Percentiles rank a stretch among this genome's conserved stretches.
Conservation (phyloP, 2,888 invertebrate species). For the Stegana nigrithorax region DNA sequence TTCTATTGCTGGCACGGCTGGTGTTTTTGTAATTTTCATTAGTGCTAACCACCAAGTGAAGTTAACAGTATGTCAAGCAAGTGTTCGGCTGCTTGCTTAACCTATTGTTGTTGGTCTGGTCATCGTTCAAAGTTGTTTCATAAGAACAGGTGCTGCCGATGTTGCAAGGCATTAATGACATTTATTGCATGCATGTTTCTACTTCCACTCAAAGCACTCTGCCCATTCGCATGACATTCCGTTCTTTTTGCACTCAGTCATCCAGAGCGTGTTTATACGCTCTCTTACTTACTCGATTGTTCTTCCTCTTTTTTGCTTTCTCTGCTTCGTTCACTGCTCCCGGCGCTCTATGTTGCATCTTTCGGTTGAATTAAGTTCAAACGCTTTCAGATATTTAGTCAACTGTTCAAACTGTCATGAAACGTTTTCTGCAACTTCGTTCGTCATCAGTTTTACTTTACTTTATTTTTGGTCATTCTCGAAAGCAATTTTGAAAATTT, state of each 20-base stretch:
- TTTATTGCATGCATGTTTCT: not conserved
- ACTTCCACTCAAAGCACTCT: not conserved
- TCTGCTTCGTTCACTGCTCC: not conserved
- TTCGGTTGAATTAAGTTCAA: not conserved
- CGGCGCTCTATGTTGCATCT: not conserved
- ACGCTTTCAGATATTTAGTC: constrained; percentile 39
- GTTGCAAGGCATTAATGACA: not conserved
- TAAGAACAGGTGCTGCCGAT: too few species aligned
- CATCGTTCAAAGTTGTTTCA: not conserved
- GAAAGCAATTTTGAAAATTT: not conserved
- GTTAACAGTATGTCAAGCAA: constrained; percentile 46
- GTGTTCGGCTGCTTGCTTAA: constrained; percentile 32
- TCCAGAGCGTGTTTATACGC: too few species aligned
- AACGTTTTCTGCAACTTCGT: not conserved
- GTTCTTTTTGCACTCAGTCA: too few species aligned
- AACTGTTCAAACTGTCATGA: constrained; percentile 38
- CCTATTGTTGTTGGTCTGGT: not conserved
- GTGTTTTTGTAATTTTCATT: constrained; percentile 36
- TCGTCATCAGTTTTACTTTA: too few species aligned
- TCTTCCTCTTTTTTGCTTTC: not conserved
- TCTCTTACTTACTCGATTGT: too few species aligned
- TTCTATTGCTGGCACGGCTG: not conserved
- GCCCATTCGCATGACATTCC: not conserved
- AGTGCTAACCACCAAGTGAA: constrained; percentile 27
- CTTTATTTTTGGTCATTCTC: too few species aligned